Evolutionary conservation across 2,113 vertebrate genomes (phyloP).

Genomic region (Zosterops japonicus): DNA sequence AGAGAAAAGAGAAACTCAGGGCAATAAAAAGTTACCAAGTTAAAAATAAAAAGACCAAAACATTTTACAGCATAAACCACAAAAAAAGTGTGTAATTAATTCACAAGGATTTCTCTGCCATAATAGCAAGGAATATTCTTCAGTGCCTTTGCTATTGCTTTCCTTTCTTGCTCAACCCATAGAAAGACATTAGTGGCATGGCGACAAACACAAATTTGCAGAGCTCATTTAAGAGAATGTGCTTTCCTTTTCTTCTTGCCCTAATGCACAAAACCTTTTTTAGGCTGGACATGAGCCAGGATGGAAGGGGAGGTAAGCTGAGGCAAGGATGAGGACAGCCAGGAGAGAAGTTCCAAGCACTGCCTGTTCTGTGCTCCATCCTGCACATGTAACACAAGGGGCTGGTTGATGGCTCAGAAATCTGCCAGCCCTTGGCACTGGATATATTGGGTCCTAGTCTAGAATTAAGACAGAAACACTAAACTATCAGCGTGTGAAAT

Average conservation of each 20-base stretch:
- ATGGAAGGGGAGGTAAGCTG: background rate
- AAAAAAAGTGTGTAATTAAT: background rate
- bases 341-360: background rate
- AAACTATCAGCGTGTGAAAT: conserved; percentile 7
- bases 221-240: background rate
- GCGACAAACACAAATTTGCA: background rate
- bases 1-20: background rate
- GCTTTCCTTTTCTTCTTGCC: background rate
- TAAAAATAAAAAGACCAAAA: background rate
- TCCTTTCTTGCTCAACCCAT: background rate
- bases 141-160: background rate
- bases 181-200: background rate
- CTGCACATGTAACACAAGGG: background rate
- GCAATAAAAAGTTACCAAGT: background rate
- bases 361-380: background rate
- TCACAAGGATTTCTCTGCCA: background rate
- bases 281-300: background rate
- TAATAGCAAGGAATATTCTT: background rate
- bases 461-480: conserved; percentile 34
- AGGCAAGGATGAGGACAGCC: background rate
- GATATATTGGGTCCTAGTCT: background rate
- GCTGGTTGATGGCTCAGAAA: background rate
- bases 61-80: background rate
- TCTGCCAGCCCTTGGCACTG: background rate
- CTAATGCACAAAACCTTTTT: background rate